Base-by-base conservation (phyloP, 2,888 invertebrate genomes). In the Hofmannophila pseudospretella region DNA sequence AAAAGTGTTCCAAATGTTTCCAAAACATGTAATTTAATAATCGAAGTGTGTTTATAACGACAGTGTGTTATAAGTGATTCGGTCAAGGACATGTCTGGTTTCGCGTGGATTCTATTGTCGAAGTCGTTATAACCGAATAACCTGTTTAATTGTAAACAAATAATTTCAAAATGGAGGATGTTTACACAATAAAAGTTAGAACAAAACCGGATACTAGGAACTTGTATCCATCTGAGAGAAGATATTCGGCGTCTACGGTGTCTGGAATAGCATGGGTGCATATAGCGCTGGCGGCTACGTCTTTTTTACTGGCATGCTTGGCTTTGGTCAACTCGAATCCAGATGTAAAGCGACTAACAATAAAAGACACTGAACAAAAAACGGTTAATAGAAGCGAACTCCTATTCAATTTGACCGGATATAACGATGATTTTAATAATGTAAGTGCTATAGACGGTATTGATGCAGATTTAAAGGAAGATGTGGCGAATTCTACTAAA, bases 221-320 rank as follows among this genome's bases (percentile, higher is more conserved):
- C 45, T 57, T 89, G 22, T 91, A 90, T 49, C 92, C 92, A 1
- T 91, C 91, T 0, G 92, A 92, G 60, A 70, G 91, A 45, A 75
- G 91, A 36, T 92, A 92, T 55, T 91, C 91, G 0, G 91, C 92
- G 0, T 90, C 91, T 0, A 91, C 90, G 0, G 91, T 92, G 1
- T 88, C 90, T 2, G 92, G 92, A 0, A 58, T 92, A 23, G 89
- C 90, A 1, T 88, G 90, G 67, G 88, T 91, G 0, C 91, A 91
- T 50, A 73, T 91, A 5, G 88, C 89, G 0, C 74, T 92, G n/a
- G 89, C 89, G 0, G 71, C 85, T 0, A 89, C 90, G 0, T 87
- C 89, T 1, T 79, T 90, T 29, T 58, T 91, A 0, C 74, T 91
- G 33, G 90, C 89, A 0, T 86, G 86, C 36, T 55, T 91, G 9